Percentiles rank a stretch among this genome's conserved stretches.
Conservation (phyloP, 2,113 vertebrate genomes). For the Lasiurus cinereus region DNA sequence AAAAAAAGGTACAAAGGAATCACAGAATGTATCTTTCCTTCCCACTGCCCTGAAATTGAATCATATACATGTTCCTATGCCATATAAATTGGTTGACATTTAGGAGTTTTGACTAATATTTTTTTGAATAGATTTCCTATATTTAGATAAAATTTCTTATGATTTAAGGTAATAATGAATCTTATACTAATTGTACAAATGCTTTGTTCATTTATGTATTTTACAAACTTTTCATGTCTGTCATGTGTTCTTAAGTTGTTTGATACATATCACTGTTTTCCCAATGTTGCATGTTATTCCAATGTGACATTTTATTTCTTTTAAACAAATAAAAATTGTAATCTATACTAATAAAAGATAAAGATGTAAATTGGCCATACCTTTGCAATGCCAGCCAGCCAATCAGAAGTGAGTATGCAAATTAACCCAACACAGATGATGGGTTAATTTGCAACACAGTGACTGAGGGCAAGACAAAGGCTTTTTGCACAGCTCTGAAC, state of each 20-base stretch:
- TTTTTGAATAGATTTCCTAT: not conserved
- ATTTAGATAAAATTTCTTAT: not conserved
- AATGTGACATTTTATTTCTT: constrained; percentile 19
- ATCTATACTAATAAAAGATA: no score
- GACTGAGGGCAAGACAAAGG: no score
- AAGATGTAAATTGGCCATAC: no score
- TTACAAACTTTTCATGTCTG: not conserved
- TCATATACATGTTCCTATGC: not conserved
- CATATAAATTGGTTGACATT: not conserved
- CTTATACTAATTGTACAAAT: not conserved
- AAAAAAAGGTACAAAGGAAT: not conserved
- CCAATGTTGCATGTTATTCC: not conserved
- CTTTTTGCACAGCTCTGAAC: no score
- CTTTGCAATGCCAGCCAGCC: no score
- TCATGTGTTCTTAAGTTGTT: not conserved
- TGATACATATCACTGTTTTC: not conserved
- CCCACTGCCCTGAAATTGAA: not conserved
- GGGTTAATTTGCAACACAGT: no score
- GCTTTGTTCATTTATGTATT: not conserved
- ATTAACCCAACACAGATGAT: no score
- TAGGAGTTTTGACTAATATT: not conserved
- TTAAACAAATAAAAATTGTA: not conserved
- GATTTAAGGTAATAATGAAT: not conserved
- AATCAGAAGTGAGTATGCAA: no score
- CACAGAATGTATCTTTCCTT: not conserved